Percentiles rank a stretch among this genome's conserved stretches.
Evolutionary conservation across 2,888 invertebrate species (phyloP).

Genomic region (Euplexia lucipara): DNA sequence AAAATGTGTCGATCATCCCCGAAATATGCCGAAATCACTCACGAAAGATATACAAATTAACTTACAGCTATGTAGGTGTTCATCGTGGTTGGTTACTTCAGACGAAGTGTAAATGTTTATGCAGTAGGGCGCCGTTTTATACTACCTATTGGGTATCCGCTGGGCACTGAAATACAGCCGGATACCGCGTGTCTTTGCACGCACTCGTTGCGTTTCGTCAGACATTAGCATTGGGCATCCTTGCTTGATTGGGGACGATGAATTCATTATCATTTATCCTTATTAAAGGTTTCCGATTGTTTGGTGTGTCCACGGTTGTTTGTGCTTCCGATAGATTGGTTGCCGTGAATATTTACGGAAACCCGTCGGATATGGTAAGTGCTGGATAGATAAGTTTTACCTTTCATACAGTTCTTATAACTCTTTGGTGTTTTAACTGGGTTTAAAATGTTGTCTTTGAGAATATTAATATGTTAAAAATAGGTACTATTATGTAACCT

Average conservation of each 20-base stretch:
- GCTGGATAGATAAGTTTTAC: too few relatives aligned
- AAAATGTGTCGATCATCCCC: background rate
- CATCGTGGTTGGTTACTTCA: slow-evolving; percentile 78
- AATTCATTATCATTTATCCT: slow-evolving; percentile 57
- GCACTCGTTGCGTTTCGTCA: slow-evolving; percentile 63
- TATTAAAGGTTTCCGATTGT: slow-evolving; percentile 31
- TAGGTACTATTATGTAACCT: too few relatives aligned
- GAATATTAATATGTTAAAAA: too few relatives aligned
- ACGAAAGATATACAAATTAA: slow-evolving; percentile 52
- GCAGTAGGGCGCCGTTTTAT: slow-evolving; percentile 47
- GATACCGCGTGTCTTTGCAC: slow-evolving; percentile 54
- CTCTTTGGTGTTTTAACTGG: too few relatives aligned
- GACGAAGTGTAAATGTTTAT: slow-evolving; percentile 78
- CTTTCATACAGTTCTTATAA: too few relatives aligned
- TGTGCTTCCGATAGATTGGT: background rate
- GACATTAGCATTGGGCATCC: slow-evolving; percentile 68
- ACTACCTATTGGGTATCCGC: slow-evolving; percentile 38
- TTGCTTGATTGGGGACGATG: slow-evolving; percentile 61
- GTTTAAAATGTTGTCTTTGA: too few relatives aligned
- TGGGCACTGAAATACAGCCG: slow-evolving; percentile 56
- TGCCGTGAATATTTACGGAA: background rate
- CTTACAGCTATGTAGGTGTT: slow-evolving; percentile 85
- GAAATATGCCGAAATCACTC: background rate
- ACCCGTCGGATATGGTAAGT: background rate
- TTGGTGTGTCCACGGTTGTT: background rate